Evolutionary conservation across 2,888 invertebrate genomes (phyloP), one percentile per base, ranked within the genome.

Genomic region (Agrotis ipsilon): DNA sequence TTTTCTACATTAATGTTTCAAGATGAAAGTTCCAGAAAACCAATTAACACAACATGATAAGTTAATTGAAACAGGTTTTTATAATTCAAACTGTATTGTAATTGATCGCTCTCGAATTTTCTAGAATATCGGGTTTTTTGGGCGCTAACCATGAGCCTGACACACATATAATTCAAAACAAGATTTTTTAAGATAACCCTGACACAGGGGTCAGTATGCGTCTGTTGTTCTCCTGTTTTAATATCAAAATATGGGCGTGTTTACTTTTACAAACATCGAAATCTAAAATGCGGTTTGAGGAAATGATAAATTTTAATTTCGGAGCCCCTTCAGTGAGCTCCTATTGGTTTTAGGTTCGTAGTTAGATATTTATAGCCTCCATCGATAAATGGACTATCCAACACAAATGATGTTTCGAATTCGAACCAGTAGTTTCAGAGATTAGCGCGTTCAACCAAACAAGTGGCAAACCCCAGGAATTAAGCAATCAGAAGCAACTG

Each of bases 31-130:
- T 21, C 67, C 43, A 73, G 48, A 55, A 54, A 18, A 43, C 32
- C 46, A 14, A 54, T 69, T 69, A 45, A 54, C n/a, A 13, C 11
- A 60, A 55, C 19, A 18, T 27, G 43, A n/a, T 0, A 24, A 52
- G 9, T 52, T 63, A 63, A 75, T 63, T 48, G 19, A 63, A 63
- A 63, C 58, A 45, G 16, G 45, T 58, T 58, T 19, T 32, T 18
- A 21, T 32, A 72, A 16, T 45, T 11, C 39, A 59, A 72, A 66
- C 19, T 19, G 51, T 39, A 48, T 78, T 57, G 32, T 60, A 27
- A 65, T 73, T 19, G 16, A 54, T 39, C 62, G 19, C 19, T 16
- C 19, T 73, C 57, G 24, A 43, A 1, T 61, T n/a, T 21, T 39
- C 39, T 51, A 13, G 45, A 60, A 19, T 57, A 48, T 32, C 46